Percentiles rank a stretch among this genome's conserved stretches.
These are phyloP conservation scores for Pseudorectes ferrugineus DNA, from an alignment of 2,113 vertebrate genomes.

Conservation along the genomic window DNA sequence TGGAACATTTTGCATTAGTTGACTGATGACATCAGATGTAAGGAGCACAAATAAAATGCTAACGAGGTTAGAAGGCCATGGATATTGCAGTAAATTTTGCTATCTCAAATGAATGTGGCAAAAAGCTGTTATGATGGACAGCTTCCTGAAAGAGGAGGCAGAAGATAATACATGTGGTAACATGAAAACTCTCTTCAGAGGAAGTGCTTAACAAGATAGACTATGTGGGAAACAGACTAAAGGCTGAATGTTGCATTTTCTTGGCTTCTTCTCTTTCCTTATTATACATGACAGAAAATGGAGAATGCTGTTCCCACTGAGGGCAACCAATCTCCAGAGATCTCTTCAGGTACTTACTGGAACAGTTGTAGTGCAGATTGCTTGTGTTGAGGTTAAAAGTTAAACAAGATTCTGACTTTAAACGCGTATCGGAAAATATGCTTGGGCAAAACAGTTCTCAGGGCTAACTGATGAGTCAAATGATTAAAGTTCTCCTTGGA, in stretches of 20 bases:
- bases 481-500: neutral
- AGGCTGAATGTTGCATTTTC: neutral
- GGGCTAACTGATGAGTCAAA: neutral
- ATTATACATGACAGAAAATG: neutral
- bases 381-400: conserved; percentile 1
- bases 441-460: neutral
- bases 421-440: neutral
- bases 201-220: neutral
- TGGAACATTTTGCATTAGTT: neutral
- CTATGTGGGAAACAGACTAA: neutral
- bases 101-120: neutral
- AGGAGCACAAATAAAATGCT: neutral
- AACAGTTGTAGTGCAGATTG: neutral
- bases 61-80: neutral
- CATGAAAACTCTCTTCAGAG: neutral
- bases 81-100: neutral
- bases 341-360: neutral
- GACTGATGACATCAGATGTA: neutral
- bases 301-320: neutral
- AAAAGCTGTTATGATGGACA: neutral
- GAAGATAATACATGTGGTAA: neutral
- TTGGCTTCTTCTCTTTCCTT: neutral
- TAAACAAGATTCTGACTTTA: conserved; percentile 1
- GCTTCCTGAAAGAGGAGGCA: neutral
- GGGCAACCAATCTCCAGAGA: neutral